Base-by-base conservation (phyloP, 1,140 invertebrate genomes). In the Palaemon carinicauda region DNA sequence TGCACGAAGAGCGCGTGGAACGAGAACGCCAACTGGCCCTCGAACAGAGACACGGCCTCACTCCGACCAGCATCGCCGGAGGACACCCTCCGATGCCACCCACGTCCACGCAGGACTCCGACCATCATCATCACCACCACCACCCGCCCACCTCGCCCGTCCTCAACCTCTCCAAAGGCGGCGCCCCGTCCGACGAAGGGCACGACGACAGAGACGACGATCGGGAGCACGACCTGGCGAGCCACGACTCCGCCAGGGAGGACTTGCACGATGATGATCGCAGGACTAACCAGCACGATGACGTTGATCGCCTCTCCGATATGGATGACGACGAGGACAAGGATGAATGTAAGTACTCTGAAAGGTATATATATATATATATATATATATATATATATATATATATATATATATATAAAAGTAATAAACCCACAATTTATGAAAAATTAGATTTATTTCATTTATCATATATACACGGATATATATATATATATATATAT, bases 321-420 rank as follows among this genome's bases (percentile, higher is more conserved):
- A 89, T 90, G 80, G 90, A 91, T 71, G 90, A 91, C 50, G 90
- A 91, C 29, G 90, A 91, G 71, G 87, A 89, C 74, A 90, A 90
- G 88, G 90, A 90, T 51, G 90, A 91, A 90, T 90, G 90, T 91
- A 56, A 82, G 88, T 65, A 12, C 12, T 12, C 7, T 7, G 1
- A 4, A 12, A 41, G 9, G 9, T 41, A 9, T 41, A 4, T 41
- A 41, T 41, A 41, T 41, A 41, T 41, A 41, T 41, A 41, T 41
- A 41, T 41, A 41, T 41, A 41, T 41, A 41, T 41, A 41, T 41
- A 41, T 41, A 41, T 41, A 41, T 41, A 41, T 41, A 41, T 41
- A 41, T 69, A 69, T n/a, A 69, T 69, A 69, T n/a, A 69, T 69
- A 69, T n/a, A 69, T 69, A 69, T n/a, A 69, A 24, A 69, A 15